phyloP scores from a whole-genome alignment of 2,113 vertebrate species.

The Neomonachus schauinslandi region DNA sequence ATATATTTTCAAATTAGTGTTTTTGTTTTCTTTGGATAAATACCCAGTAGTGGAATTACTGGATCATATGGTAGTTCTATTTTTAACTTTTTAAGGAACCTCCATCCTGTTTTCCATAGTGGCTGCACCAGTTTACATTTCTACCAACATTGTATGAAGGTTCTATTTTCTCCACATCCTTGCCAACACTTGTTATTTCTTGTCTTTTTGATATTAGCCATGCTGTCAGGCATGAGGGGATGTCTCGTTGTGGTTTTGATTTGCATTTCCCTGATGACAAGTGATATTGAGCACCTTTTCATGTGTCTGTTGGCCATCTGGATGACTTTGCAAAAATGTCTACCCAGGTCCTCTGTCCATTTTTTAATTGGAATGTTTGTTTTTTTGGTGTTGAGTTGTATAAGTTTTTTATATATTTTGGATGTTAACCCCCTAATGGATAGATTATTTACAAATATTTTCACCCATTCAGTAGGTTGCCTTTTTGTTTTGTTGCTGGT shows the following conservation, averaged over 20 bases:
- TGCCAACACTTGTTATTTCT: background rate
- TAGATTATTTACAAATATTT: background rate
- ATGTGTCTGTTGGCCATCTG: background rate
- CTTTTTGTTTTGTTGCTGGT: background rate
- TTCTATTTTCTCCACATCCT: background rate
- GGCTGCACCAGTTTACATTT: background rate
- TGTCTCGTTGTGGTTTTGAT: background rate
- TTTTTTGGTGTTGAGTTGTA: background rate
- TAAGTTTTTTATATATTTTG: background rate
- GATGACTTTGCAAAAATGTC: background rate
- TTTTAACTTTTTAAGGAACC: background rate
- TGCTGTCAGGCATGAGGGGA: background rate
- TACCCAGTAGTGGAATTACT: background rate
- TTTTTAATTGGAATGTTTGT: background rate
- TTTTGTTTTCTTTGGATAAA: background rate
- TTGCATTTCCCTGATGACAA: background rate
- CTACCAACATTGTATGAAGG: background rate
- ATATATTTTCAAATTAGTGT: background rate
- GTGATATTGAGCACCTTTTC: background rate
- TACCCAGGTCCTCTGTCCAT: background rate
- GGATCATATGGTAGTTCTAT: background rate
- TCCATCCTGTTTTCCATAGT: background rate
- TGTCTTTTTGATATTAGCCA: background rate
- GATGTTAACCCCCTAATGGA: background rate
- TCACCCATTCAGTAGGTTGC: background rate